Conservation (phyloP, 2,888 invertebrate species). For the Girardia tigrina region DNA sequence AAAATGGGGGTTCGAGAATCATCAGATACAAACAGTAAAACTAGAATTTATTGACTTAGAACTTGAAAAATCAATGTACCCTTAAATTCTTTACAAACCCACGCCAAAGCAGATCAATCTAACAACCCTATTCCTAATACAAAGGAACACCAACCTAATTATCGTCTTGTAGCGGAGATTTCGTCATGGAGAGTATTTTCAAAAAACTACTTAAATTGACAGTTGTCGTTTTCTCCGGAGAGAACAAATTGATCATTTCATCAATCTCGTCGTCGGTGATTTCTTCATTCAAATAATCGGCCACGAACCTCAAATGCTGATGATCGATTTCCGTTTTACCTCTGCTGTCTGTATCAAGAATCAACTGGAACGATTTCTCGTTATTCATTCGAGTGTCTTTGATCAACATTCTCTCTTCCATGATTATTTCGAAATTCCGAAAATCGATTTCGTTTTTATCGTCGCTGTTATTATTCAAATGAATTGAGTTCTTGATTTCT, state of each 20-base stretch:
- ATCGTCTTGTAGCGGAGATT: not conserved
- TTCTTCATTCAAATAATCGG: not conserved
- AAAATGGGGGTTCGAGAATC: too few species aligned
- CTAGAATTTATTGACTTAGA: too few species aligned
- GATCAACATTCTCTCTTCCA: not conserved
- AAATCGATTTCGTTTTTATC: conserved; percentile 10
- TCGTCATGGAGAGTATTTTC: not conserved
- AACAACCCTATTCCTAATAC: too few species aligned
- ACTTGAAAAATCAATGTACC: too few species aligned
- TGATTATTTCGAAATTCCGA: not conserved
- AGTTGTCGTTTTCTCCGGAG: not conserved
- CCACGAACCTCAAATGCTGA: not conserved
- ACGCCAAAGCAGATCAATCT: too few species aligned
- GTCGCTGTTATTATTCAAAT: not conserved
- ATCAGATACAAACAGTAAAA: too few species aligned
- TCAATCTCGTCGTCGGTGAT: not conserved
- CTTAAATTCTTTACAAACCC: too few species aligned
- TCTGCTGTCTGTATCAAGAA: not conserved
- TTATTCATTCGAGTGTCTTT: not conserved
- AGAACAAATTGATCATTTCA: not conserved
- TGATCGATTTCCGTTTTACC: not conserved
- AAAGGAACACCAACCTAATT: not conserved
- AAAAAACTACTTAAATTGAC: not conserved
- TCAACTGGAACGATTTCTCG: not conserved
- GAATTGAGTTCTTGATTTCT: not conserved